These are phyloP conservation scores for Carpatolechia fugitivella DNA, from an alignment of 2,888 invertebrate species.

Conservation along the genomic window DNA sequence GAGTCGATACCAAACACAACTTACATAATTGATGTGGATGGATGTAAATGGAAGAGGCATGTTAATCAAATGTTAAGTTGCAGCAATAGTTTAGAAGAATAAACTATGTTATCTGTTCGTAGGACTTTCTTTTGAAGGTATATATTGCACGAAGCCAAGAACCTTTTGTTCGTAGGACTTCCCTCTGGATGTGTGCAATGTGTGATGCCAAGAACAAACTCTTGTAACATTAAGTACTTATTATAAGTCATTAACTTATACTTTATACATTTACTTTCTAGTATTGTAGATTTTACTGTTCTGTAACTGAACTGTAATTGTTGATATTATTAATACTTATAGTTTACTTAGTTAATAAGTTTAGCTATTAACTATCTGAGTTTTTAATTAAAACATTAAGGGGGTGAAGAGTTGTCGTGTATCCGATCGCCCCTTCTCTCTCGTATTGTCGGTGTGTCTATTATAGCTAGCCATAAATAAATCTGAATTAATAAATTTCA, in stretches of 20 bases:
- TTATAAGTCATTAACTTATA: not conserved
- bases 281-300: not conserved
- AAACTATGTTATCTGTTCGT: not conserved
- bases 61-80: slow-evolving; percentile 17
- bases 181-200: slow-evolving; percentile 17
- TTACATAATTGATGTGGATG: slow-evolving; percentile 14
- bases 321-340: not conserved
- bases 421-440: not conserved
- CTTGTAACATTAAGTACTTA: not conserved
- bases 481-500: too few relatives aligned
- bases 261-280: not conserved
- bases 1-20: slow-evolving; percentile 13
- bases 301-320: too few relatives aligned
- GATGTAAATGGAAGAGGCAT: slow-evolving; percentile 15
- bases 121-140: not conserved
- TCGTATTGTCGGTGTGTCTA: not conserved
- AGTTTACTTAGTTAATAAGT: not conserved
- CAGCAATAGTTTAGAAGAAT: not conserved
- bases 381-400: not conserved
- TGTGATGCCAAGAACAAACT: slow-evolving; percentile 1
- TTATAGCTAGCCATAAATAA: too few relatives aligned
- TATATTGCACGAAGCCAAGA: not conserved
- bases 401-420: not conserved
- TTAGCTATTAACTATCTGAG: not conserved
- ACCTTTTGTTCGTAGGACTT: slow-evolving; percentile 18